Percentiles rank a stretch among this genome's conserved stretches.
Conservation (phyloP, 1,140 invertebrate genomes). For the Eriocheir sinensis region DNA sequence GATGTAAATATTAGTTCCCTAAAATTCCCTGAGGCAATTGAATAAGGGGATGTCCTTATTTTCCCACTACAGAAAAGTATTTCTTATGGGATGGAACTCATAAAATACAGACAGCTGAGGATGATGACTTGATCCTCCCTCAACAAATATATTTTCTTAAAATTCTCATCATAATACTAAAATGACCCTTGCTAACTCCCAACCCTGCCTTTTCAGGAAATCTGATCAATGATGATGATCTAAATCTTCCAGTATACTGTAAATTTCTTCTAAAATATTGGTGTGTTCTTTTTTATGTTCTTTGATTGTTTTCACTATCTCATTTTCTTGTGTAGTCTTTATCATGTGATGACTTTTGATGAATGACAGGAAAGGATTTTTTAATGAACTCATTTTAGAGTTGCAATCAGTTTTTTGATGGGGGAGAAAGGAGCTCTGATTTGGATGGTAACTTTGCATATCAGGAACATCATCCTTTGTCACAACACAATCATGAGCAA, state of each 20-base stretch:
- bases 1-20: no score
- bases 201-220: no score
- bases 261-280: slow-evolving; percentile 42
- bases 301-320: background rate
- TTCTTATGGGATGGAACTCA: no score
- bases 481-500: background rate
- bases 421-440: background rate
- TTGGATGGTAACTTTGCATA: background rate
- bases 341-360: background rate
- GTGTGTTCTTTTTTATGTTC: background rate
- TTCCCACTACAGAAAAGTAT: no score
- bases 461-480: background rate
- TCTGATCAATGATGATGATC: no score
- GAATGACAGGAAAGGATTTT: background rate
- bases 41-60: no score
- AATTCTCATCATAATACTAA: no score
- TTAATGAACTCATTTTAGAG: background rate
- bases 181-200: no score
- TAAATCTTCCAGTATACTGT: slow-evolving; percentile 33
- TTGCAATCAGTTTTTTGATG: background rate
- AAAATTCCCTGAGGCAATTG: no score
- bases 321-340: slow-evolving; percentile 30
- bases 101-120: no score
- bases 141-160: no score
- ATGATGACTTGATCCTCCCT: no score